Percentiles rank a stretch among this genome's conserved stretches.
phyloP scores from a whole-genome alignment of 2,888 invertebrate species.

The Polydrusus cervinus region DNA sequence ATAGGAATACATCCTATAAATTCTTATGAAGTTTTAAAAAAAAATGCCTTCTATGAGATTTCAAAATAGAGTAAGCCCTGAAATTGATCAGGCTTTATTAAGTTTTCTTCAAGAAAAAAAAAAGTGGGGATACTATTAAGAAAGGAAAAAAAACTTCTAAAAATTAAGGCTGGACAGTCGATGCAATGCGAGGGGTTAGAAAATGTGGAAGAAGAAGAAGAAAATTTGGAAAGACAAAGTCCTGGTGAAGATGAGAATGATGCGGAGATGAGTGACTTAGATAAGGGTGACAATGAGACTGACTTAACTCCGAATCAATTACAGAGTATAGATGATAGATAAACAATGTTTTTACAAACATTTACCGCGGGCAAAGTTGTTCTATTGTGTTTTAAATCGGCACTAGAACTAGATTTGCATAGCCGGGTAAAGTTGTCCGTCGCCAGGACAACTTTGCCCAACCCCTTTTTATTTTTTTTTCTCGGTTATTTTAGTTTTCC shows the following conservation, averaged over 20 bases:
- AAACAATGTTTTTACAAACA: too few species aligned
- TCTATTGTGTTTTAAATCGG: too few species aligned
- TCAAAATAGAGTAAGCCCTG: not conserved
- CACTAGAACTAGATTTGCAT: too few species aligned
- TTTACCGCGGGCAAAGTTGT: too few species aligned
- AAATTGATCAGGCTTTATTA: not conserved
- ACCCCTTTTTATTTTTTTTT: too few species aligned
- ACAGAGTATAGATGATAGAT: not conserved
- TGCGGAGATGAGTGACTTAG: not conserved
- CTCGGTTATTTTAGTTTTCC: too few species aligned
- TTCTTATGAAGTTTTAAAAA: slow-evolving; percentile 17
- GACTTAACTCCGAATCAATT: not conserved
- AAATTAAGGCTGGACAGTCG: not conserved
- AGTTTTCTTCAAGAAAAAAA: not conserved
- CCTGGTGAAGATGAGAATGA: not conserved
- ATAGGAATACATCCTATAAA: not conserved
- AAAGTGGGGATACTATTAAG: not conserved
- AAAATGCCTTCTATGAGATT: not conserved
- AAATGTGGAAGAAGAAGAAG: not conserved
- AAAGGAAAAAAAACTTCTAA: not conserved
- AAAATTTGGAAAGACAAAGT: not conserved
- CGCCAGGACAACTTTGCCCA: too few species aligned
- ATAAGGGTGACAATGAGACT: not conserved
- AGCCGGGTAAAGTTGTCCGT: too few species aligned
- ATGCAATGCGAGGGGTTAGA: not conserved